Conservation (phyloP, 2,888 invertebrate species). For the Neocrepidodera transversa region DNA sequence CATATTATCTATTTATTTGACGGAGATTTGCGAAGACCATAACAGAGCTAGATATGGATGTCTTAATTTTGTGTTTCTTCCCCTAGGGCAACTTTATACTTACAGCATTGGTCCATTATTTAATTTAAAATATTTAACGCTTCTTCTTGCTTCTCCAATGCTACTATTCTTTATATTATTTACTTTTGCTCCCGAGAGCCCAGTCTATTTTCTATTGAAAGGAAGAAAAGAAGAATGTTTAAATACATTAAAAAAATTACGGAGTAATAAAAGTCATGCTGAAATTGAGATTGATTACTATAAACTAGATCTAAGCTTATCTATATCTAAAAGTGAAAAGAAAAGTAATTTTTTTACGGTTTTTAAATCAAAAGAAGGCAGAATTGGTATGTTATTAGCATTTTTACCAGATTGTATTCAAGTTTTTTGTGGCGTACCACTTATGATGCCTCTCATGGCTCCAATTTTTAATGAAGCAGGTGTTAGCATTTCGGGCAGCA, state of each 20-base stretch:
- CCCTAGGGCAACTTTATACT: constrained; percentile 28
- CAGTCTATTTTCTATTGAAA: constrained; percentile 3
- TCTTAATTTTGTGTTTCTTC: constrained; percentile 20
- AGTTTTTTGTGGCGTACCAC: constrained; percentile 8
- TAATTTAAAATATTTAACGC: constrained; percentile 9
- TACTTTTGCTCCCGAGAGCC: constrained; percentile 24
- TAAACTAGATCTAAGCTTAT: neutral
- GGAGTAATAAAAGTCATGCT: constrained; percentile 2
- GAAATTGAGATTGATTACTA: constrained; percentile 13
- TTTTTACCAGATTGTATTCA: constrained; percentile 7
- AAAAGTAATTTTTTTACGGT: neutral
- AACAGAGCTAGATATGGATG: constrained; percentile 29
- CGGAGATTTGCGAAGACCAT: constrained; percentile 31
- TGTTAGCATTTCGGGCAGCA: constrained; percentile 13
- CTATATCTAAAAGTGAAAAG: neutral
- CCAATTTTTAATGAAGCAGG: constrained; percentile 21
- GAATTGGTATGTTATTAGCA: constrained; percentile 10
- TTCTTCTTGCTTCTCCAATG: constrained; percentile 22
- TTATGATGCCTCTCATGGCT: constrained; percentile 20
- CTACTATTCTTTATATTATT: constrained; percentile 15
- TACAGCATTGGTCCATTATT: constrained; percentile 26
- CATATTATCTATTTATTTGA: neutral
- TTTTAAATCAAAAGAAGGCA: constrained; percentile 1
- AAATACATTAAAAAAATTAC: constrained; percentile 11
- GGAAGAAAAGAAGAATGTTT: constrained; percentile 14